Percentiles rank a stretch among this genome's conserved stretches.
These are phyloP conservation scores for Paracyclopina nana DNA, from an alignment of 1,140 invertebrate genomes.

Conservation along the genomic window DNA sequence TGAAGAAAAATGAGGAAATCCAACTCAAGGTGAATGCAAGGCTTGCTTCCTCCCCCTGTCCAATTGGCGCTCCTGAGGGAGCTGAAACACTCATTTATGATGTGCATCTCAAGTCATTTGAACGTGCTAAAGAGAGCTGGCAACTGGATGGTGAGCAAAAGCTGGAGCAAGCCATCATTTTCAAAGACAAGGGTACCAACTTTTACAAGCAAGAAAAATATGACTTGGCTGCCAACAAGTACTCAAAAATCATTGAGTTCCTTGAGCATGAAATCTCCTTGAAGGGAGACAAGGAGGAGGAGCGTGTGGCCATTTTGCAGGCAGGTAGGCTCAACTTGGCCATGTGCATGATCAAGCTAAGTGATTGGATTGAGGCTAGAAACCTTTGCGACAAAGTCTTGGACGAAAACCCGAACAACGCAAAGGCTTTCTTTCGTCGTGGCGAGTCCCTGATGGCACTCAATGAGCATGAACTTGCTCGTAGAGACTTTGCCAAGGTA, in stretches of 20 bases:
- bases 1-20: slow-evolving; percentile 61
- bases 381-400: slow-evolving; percentile 47
- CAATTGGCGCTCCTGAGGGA: slow-evolving; percentile 52
- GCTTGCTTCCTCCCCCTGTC: slow-evolving; percentile 52
- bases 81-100: slow-evolving; percentile 37
- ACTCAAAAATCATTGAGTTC: slow-evolving; percentile 45
- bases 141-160: slow-evolving; percentile 53
- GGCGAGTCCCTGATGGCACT: slow-evolving; percentile 53
- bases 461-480: slow-evolving; percentile 54
- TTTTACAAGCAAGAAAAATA: slow-evolving; percentile 69
- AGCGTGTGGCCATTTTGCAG: slow-evolving; percentile 41
- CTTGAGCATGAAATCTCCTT: slow-evolving; percentile 31
- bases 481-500: slow-evolving; percentile 55
- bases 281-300: slow-evolving; percentile 29
- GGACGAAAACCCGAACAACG: slow-evolving; percentile 50
- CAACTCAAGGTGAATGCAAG: slow-evolving; percentile 48
- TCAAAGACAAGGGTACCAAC: slow-evolving; percentile 73
- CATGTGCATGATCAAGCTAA: slow-evolving; percentile 59
- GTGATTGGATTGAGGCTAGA: slow-evolving; percentile 48
- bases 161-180: slow-evolving; percentile 52
- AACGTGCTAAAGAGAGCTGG: slow-evolving; percentile 56
- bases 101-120: slow-evolving; percentile 58
- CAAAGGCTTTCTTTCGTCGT: slow-evolving; percentile 72
- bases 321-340: slow-evolving; percentile 62
- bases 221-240: slow-evolving; percentile 63